phyloP scores from a whole-genome alignment of 2,888 invertebrate species.

The Trichopoda pennipes region DNA sequence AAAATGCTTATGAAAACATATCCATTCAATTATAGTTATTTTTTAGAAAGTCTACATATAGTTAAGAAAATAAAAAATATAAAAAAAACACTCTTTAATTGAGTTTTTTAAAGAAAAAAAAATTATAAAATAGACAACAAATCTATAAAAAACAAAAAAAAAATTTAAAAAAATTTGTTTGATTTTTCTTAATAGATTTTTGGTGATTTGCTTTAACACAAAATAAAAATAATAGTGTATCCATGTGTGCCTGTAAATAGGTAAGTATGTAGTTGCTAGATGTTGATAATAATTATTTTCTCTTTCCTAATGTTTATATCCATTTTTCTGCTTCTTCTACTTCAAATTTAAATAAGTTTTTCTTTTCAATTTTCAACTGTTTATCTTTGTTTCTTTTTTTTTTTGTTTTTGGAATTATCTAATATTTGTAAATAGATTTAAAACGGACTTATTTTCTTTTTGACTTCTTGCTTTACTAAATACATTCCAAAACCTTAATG shows the following conservation, averaged over 20 bases:
- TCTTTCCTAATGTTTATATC: conserved; percentile 19
- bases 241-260: neutral
- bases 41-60: conserved; percentile 11
- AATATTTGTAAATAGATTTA: conserved; percentile 95
- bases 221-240: conserved; percentile 46
- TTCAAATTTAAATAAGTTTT: neutral
- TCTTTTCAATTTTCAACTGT: conserved; percentile 2
- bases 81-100: neutral
- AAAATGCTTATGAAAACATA: conserved; percentile 26
- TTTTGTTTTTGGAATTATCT: conserved; percentile 81
- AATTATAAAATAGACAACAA: conserved; percentile 20
- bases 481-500: conserved; percentile 98
- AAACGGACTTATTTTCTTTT: conserved; percentile 95
- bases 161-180: conserved; percentile 11
- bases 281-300: conserved; percentile 21
- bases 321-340: conserved; percentile 4
- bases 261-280: neutral
- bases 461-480: conserved; percentile 98
- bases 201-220: conserved; percentile 63
- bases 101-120: conserved; percentile 16
- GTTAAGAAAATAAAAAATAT: neutral
- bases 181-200: conserved; percentile 56
- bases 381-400: no score
- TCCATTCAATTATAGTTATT: conserved; percentile 27
- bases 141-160: conserved; percentile 41